Conservation (phyloP, 2,113 vertebrate genomes). For the Carassius gibelio region DNA sequence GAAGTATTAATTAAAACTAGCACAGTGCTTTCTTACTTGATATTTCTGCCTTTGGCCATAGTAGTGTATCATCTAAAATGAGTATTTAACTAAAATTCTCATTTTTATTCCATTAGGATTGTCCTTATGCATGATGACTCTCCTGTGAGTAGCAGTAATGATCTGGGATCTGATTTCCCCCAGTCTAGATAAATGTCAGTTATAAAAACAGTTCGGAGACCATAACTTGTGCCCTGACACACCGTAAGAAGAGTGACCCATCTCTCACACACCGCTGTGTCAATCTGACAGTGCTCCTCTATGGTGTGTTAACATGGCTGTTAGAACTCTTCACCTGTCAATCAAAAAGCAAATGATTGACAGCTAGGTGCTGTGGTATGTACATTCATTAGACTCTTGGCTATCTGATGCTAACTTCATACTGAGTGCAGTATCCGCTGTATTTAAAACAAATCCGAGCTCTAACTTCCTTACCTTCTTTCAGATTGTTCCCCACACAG, state of each 20-base stretch:
- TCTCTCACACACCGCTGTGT: constrained; percentile 18
- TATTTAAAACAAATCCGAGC: not conserved
- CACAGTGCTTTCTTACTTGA: not conserved
- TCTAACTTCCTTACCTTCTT: not conserved
- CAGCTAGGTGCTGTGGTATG: constrained; percentile 1
- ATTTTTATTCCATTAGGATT: not conserved
- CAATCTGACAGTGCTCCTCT: constrained; percentile 34
- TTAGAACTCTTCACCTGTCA: constrained; percentile 28
- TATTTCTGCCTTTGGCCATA: constrained; percentile 11
- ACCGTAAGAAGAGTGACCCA: constrained; percentile 23
- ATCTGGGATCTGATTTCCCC: not conserved
- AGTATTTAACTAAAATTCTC: not conserved
- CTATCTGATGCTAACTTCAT: constrained; percentile 3
- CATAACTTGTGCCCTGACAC: not conserved
- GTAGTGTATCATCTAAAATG: constrained; percentile 1
- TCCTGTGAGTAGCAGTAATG: not conserved
- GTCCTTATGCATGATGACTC: not conserved
- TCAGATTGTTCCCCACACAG: not conserved
- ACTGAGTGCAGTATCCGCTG: not conserved
- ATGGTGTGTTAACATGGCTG: not conserved
- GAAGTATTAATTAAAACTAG: constrained; percentile 28
- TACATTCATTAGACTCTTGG: constrained; percentile 20
- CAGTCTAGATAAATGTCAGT: constrained; percentile 8
- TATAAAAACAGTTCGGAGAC: not conserved
- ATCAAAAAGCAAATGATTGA: constrained; percentile 26